Evolutionary conservation across 2,113 vertebrate genomes (phyloP).

Genomic region (Lophius piscatorius): DNA sequence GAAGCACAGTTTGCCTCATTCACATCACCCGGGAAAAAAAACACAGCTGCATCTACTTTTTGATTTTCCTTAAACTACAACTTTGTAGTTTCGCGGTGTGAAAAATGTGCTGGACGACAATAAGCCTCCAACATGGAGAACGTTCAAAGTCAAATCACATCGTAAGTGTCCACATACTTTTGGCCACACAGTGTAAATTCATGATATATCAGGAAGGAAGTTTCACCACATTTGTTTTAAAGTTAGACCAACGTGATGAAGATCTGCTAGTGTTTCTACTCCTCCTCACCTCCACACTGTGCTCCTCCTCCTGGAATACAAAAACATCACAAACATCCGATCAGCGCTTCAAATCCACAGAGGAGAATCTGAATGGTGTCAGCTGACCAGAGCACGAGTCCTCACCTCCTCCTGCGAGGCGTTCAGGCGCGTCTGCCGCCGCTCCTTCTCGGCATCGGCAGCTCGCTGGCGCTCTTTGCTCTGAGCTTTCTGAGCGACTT

Average conservation of each 20-base stretch:
- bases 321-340: constrained; percentile 20
- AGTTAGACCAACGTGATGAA: background rate
- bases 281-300: constrained; percentile 89
- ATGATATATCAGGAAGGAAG: too few relatives aligned
- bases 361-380: background rate
- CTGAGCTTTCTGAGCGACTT: constrained; percentile 93
- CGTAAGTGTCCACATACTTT: too few relatives aligned
- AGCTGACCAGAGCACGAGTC: background rate
- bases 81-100: too few relatives aligned
- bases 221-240: too few relatives aligned
- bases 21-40: too few relatives aligned
- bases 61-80: too few relatives aligned
- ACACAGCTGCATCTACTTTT: too few relatives aligned
- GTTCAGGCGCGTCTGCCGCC: constrained; percentile 86
- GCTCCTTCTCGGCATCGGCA: constrained; percentile 90
- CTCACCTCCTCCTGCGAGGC: constrained; percentile 91
- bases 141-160: too few relatives aligned
- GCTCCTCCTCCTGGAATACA: constrained; percentile 91
- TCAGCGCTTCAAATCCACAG: background rate
- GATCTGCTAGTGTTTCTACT: background rate
- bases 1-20: too few relatives aligned
- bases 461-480: constrained; percentile 89
- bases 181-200: too few relatives aligned
- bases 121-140: too few relatives aligned
- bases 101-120: too few relatives aligned